Conservation (phyloP, 2,888 invertebrate species). For the Ornithoptera alexandrae region DNA sequence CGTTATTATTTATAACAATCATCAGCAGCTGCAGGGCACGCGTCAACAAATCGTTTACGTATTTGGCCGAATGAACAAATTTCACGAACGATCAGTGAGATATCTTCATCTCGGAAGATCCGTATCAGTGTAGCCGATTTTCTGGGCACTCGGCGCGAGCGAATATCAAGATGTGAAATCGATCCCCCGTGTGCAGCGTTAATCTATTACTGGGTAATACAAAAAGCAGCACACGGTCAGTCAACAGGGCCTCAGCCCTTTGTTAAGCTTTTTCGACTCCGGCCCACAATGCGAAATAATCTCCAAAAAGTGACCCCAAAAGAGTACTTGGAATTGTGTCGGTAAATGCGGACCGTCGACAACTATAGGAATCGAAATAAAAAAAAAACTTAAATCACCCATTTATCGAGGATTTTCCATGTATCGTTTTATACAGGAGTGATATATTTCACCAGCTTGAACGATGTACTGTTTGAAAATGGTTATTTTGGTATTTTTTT, state of each 20-base stretch:
- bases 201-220: conserved; percentile 50
- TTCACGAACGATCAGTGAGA: conserved; percentile 55
- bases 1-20: background rate
- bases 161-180: conserved; percentile 57
- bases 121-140: conserved; percentile 39
- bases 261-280: conserved; percentile 66
- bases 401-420: conserved; percentile 55
- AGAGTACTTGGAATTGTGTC: conserved; percentile 61
- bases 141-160: conserved; percentile 39
- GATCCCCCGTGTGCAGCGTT: conserved; percentile 46
- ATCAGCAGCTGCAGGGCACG: conserved; percentile 34
- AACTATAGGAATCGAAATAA: conserved; percentile 47
- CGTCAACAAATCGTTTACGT: conserved; percentile 31
- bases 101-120: conserved; percentile 48
- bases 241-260: conserved; percentile 65
- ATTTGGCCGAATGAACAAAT: conserved; percentile 49
- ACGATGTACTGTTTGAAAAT: no score
- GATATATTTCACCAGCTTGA: no score
- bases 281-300: conserved; percentile 68
- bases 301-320: conserved; percentile 79
- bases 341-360: conserved; percentile 54
- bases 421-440: conserved; percentile 45
- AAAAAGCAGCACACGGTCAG: conserved; percentile 60
- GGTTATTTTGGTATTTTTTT: no score
- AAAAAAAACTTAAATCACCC: conserved; percentile 57